Evolutionary conservation across 2,113 vertebrate genomes (phyloP), one percentile per base, ranked within the genome.

Genomic region (Lepus americanus): DNA sequence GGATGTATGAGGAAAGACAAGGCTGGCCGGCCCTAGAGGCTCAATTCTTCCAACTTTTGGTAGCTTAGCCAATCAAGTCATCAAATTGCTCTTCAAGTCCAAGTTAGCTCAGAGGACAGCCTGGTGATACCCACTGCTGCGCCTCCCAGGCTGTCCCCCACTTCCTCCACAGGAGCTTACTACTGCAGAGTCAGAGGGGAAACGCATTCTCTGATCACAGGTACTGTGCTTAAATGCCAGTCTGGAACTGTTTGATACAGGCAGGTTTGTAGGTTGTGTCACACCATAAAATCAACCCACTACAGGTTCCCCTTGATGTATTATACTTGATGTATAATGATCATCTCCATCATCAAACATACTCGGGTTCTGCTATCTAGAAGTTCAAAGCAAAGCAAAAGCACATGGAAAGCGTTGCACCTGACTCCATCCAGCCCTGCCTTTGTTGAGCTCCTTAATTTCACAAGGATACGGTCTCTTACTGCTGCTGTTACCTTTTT

Each of bases 381-480:
- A 87, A 94, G 92, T 59, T 31, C 67, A 74, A 82, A 86, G 36
- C 31, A 64, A 77, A 95, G 61, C 16, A 55, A 73, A 90, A 70
- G 10, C 25, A 27, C 1, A 36, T 39, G 59, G n/a, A 36, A 95
- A 91, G 39, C n/a, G 49, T 94, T 82, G 63, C 29, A 17, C 25
- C 89, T 66, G 59, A 70, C 39, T 70, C 14, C 55, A 20, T 39
- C 29, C 17, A 6, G 27, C 44, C 44, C 73, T n/a, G 80, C 49
- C 31, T 74, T 74, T 53, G 0, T 87, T 87, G 53, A 23, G 6
- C 17, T 87, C 63, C 49, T 84, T 61, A 64, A 55, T 25, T 87
- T 92, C 80, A 93, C 39, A 66, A 81, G 77, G 4, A 22, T n/a
- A 2, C 8, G 6, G 17, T n/a, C 5, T 72, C 33, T 86, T 33